Evolutionary conservation across 2,888 invertebrate genomes (phyloP), one percentile per base, ranked within the genome.

Genomic region (Apantesis nais): DNA sequence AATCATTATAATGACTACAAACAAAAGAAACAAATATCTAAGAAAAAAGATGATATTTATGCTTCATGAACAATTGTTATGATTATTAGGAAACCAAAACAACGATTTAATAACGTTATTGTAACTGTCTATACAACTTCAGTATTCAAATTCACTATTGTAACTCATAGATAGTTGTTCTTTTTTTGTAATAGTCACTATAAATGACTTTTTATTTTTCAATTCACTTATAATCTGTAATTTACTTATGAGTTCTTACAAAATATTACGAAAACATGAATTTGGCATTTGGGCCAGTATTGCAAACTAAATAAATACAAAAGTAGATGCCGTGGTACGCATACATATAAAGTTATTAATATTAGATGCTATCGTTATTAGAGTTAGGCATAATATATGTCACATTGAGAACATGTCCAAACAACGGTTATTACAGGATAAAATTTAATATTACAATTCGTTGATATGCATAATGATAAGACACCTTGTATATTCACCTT

Each of bases 391-490:
- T 66, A 66, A 55, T 55, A 55, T 77, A 80, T 80, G 78, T 81
- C 78, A 79, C 78, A 83, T 69, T 74, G 78, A 81, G 78, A 81
- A 83, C 73, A 78, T 77, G 66, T 78, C 77, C 74, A 81, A 79
- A 80, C 79, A 82, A 79, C 83, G 79, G 83, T 80, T 72, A 76
- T 79, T 78, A 80, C 68, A 76, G 78, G 75, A 74, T 84, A 79
- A 70, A 78, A 77, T 82, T 83, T 80, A 87, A 85, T 88, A 88
- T 90, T 92, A 93, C 89, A 89, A 89, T 93, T 94, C 93, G 93
- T 93, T 94, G 94, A 94, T 94, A 94, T 94, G 94, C 94, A 94
- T 94, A 93, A 91, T 93, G 90, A 88, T 93, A 94, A 94, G 94
- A 94, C 94, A 94, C 94, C 93, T 93, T 94, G 94, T 92, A 93